Conservation (phyloP, 2,888 invertebrate species). For the Nudaria mundana region DNA sequence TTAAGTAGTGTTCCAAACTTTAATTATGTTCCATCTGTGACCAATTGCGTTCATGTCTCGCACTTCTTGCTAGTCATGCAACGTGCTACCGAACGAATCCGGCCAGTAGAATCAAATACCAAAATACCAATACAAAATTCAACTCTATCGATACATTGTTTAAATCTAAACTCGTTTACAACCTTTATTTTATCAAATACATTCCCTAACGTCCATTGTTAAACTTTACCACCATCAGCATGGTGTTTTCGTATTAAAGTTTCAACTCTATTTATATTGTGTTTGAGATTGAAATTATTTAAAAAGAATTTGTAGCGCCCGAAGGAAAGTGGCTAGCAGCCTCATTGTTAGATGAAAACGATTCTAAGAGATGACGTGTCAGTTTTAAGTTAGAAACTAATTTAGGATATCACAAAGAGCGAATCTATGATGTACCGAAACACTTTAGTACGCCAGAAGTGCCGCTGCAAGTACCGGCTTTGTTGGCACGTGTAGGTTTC, state of each 20-base stretch:
- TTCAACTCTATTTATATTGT: constrained; percentile 59
- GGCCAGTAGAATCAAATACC: constrained; percentile 31
- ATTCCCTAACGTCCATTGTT: constrained; percentile 52
- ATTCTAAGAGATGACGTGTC: constrained; percentile 75
- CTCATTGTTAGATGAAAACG: constrained; percentile 75
- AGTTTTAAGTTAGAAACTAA: constrained; percentile 76
- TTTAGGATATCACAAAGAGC: constrained; percentile 78
- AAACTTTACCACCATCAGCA: constrained; percentile 48
- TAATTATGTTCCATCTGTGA: constrained; percentile 80
- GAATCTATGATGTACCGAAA: constrained; percentile 71
- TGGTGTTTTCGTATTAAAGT: constrained; percentile 50
- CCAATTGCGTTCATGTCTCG: constrained; percentile 80
- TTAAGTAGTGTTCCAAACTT: constrained; percentile 79
- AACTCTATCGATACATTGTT: constrained; percentile 45
- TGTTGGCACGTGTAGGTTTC: constrained; percentile 66
- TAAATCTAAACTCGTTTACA: constrained; percentile 50
- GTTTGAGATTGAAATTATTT: constrained; percentile 49
- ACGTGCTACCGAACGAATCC: constrained; percentile 71
- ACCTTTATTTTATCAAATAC: constrained; percentile 41
- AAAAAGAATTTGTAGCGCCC: constrained; percentile 43
- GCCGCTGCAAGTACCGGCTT: constrained; percentile 54
- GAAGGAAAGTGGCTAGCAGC: constrained; percentile 70
- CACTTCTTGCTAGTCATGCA: constrained; percentile 77
- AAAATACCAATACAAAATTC: constrained; percentile 28
- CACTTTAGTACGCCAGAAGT: constrained; percentile 67